Conservation (phyloP, 53 echinoderm and acorn worm genomes). For the Antedon mediterranea region DNA sequence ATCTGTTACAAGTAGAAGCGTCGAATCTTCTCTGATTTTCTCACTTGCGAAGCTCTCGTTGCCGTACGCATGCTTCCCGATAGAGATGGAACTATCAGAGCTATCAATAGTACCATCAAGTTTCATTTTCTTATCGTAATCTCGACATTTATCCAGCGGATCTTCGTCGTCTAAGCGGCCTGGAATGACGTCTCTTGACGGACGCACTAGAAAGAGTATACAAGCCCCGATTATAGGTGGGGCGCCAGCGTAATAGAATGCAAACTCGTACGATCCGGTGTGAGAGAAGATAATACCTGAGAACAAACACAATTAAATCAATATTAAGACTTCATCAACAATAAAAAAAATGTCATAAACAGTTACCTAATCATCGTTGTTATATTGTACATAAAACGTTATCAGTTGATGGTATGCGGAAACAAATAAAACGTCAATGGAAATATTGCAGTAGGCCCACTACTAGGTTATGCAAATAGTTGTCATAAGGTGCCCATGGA, state of each 20-base stretch:
- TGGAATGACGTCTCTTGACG: slow-evolving; percentile 3
- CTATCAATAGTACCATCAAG: not conserved
- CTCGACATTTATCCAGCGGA: not conserved
- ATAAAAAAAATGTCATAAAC: not conserved
- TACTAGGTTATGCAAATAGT: too few relatives aligned
- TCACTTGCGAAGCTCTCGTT: slow-evolving; percentile 8
- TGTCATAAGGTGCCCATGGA: too few relatives aligned
- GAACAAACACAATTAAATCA: not conserved
- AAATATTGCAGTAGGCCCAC: too few relatives aligned
- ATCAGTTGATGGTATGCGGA: too few relatives aligned
- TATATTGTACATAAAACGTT: too few relatives aligned
- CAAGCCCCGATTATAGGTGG: slow-evolving; percentile 73
- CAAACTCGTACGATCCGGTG: slow-evolving; percentile 45
- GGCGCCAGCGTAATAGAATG: slow-evolving; percentile 60
- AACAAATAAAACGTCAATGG: too few relatives aligned
- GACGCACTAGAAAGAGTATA: slow-evolving; percentile 51
- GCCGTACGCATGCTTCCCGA: slow-evolving; percentile 12
- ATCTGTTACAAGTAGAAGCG: not conserved
- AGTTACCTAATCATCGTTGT: too few relatives aligned
- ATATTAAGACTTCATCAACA: not conserved
- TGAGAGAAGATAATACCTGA: slow-evolving; percentile 64
- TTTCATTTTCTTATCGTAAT: slow-evolving; percentile 2
- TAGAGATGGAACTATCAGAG: slow-evolving; percentile 1
- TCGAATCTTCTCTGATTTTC: not conserved
- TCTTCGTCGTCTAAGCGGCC: not conserved